Evolutionary conservation across 2,113 vertebrate genomes (phyloP).

Genomic region (Pan troglodytes): NHGRI_mPanTro3-v2.1_pri NC_072409.2:95312001-95312500

Average conservation of each 20-base stretch:
- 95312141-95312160: background rate
- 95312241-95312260: too few relatives aligned
- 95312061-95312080: background rate
- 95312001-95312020: background rate
- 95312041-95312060: background rate
- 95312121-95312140: background rate
- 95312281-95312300: background rate
- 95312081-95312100: background rate
- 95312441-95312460: conserved; percentile 29
- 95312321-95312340: background rate
- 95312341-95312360: background rate
- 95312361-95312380: background rate
- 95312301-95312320: conserved; percentile 23
- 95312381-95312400: background rate
- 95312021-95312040: background rate
- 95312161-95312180: background rate
- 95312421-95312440: conserved; percentile 43
- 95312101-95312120: background rate
- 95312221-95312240: background rate
- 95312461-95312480: background rate
- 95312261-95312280: background rate
- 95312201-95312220: background rate
- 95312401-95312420: background rate
- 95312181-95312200: background rate
- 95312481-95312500: background rate